phyloP scores from a whole-genome alignment of 2,888 invertebrate genomes.

The Agapetus fuscipes region DNA sequence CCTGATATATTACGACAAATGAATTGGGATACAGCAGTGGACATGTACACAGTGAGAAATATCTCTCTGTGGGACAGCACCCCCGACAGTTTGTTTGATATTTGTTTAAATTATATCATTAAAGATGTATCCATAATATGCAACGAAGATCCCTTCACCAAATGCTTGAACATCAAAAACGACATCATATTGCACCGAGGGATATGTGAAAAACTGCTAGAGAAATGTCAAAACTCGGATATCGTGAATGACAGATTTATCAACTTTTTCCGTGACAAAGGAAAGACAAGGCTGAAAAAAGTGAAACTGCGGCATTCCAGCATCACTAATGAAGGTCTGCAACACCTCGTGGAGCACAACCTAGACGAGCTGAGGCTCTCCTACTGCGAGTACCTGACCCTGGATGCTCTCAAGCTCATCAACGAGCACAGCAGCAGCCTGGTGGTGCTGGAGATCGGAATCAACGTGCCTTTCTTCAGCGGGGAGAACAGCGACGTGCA shows the following conservation, averaged over 20 bases:
- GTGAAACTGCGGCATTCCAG: constrained; percentile 62
- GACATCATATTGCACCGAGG: constrained; percentile 59
- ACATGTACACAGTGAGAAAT: constrained; percentile 3
- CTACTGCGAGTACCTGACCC: constrained; percentile 60
- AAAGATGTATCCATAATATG: constrained; percentile 54
- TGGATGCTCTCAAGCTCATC: constrained; percentile 53
- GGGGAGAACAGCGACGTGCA: not conserved
- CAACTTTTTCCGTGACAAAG: constrained; percentile 58
- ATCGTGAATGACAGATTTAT: constrained; percentile 59
- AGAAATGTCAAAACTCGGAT: constrained; percentile 44
- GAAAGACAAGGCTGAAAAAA: constrained; percentile 55
- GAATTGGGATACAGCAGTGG: not conserved
- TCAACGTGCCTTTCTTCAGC: constrained; percentile 26
- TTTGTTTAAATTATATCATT: constrained; percentile 54
- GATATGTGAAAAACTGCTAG: constrained; percentile 60
- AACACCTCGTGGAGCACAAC: constrained; percentile 61
- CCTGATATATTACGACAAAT: not conserved
- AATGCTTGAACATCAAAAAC: constrained; percentile 44
- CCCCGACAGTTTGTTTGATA: constrained; percentile 53
- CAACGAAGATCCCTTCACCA: constrained; percentile 33
- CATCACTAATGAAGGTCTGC: constrained; percentile 62
- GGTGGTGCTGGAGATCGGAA: constrained; percentile 60
- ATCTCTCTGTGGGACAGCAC: constrained; percentile 1
- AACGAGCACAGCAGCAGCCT: constrained; percentile 61
- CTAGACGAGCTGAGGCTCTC: constrained; percentile 65